Evolutionary conservation across 1,140 invertebrate species (phyloP), one percentile per base, ranked within the genome.

Genomic region (Epicauta chinensis): DNA sequence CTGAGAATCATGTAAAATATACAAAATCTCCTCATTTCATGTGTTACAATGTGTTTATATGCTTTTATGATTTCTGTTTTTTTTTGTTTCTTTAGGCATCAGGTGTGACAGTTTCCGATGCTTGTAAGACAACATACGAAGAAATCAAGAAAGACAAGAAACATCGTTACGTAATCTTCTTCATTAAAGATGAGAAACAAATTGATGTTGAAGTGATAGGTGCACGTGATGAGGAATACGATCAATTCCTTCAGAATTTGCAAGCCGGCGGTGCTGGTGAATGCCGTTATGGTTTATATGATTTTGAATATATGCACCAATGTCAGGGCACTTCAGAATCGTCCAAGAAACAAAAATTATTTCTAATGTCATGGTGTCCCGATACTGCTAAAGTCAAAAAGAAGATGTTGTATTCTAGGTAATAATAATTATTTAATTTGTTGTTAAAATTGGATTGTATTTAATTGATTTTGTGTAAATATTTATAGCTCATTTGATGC

Each of bases 141-240:
- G 91, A 94, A 78, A 94, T 96, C 60, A 96, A 96, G 77, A 94
- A 95, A 78, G 91, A 94, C 73, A 95, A 95, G 77, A 94, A 94
- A 68, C 90, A 94, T 77, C 88, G 93, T 68, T 96, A 94, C 77
- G 91, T 94, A 44, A 91, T 96, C 68, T 96, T 94, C 74, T 91
- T 86, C 75, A 95, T 95, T 72, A 88, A 90, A 64, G 91, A 95
- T 73, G 91, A 94, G 71, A 92, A 90, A 73, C 89, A 92, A 78
- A 93, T 93, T 68, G 89, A 93, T 72, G 89, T 93, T 35, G 90
- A 93, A 77, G 83, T 85, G 45, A 84, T 92, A 67, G 88, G 89
- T 72, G 78, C 85, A 44, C 81, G 93, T 53, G 89, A 93, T 68
- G 86, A 89, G 37, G 82, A 84, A 62, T 97, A 97, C 70, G 89